Evolutionary conservation across 2,113 vertebrate species (phyloP), one percentile per base, ranked within the genome.

Genomic region (Polyodon spathula): DNA sequence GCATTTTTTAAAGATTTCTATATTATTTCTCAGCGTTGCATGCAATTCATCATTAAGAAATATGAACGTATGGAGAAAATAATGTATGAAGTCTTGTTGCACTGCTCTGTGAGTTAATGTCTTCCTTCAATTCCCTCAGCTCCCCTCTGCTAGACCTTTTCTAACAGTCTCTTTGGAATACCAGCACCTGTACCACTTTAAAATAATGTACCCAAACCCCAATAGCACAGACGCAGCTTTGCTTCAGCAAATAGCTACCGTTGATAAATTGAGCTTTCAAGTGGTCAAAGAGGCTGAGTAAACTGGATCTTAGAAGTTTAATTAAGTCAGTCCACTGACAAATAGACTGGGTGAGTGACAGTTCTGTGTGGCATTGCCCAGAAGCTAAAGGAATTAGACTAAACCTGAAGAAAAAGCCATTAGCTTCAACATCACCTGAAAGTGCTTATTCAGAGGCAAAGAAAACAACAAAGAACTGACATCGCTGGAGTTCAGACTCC

Each of bases 331-430:
- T 60, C 54, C 42, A 9, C 58, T 42, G 41, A 56, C 61, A 56
- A 56, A 61, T 54, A 48, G 40, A 53, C 37, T 59, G 17, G 16
- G 57, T 57, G 58, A 60, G 41, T 63, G 62, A 60, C 58, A 63
- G 46, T 27, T 14, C 12, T 38, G 37, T 40, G 55, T 37, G 39
- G 17, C 37, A 59, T 38, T 58, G 38, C 38, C 38, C 38, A 65
- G 17, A 65, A 65, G 43, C 58, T n/a, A 53, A 55, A 52, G 17
- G 54, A 55, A 65, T 65, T 55, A 60, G 27, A 55, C 42, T 40
- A 27, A 59, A 27, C 8, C 40, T 53, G 37, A 14, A 53, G 52
- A 42, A 39, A 58, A 48, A n/a, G 11, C 11, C 50, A 27, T 46
- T 51, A 63, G 8, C 15, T 39, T 50, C 50, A 54, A 37, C 14